Percentiles rank a stretch among this genome's conserved stretches.
These are phyloP conservation scores for Recurvirostra avosetta DNA, from an alignment of 2,113 vertebrate genomes.

Conservation along the genomic window DNA sequence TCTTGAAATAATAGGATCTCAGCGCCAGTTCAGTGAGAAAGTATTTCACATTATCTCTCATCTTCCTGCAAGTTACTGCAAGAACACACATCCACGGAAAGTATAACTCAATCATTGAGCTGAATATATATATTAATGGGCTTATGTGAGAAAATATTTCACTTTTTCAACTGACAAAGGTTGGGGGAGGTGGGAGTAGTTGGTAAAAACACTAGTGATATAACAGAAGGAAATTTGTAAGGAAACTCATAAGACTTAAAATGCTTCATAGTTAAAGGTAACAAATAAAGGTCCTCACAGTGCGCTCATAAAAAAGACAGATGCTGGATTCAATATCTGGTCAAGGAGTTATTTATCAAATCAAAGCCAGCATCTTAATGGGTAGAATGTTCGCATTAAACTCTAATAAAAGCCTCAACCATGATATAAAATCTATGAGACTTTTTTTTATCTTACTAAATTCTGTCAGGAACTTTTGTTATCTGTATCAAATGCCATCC, in stretches of 20 bases:
- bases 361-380: slow-evolving; percentile 39
- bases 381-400: slow-evolving; percentile 63
- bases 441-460: slow-evolving; percentile 34
- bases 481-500: background rate
- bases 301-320: background rate
- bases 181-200: background rate
- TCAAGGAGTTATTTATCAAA: slow-evolving; percentile 48
- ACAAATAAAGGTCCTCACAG: background rate
- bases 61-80: background rate
- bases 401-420: slow-evolving; percentile 31
- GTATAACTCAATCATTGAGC: background rate
- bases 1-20: background rate
- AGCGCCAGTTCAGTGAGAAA: accelerated
- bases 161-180: background rate
- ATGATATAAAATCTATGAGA: slow-evolving; percentile 11
- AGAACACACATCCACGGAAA: background rate
- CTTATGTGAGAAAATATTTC: background rate
- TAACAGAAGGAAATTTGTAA: background rate
- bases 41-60: background rate
- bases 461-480: slow-evolving; percentile 21
- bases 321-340: background rate
- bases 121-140: background rate
- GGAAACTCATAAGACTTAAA: background rate
- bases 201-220: background rate
- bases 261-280: background rate